These are phyloP conservation scores for Ceramica pisi DNA, from an alignment of 2,888 invertebrate species.

Conservation along the genomic window DNA sequence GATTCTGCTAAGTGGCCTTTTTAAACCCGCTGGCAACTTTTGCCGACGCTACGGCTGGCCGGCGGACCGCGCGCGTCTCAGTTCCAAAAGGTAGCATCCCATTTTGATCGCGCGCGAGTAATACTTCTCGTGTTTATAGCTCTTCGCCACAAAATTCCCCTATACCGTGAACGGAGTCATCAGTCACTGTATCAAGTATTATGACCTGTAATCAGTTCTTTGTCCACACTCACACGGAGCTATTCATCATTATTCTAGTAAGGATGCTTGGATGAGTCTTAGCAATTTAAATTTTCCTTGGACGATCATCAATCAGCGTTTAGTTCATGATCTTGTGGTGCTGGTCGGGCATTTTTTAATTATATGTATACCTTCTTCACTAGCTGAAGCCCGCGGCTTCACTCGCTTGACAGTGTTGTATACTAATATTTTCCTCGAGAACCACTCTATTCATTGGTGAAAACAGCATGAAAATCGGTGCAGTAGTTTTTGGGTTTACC, in stretches of 20 bases:
- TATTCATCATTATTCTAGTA: slow-evolving; percentile 48
- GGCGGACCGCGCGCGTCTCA: too few relatives aligned
- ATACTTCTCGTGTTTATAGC: not conserved
- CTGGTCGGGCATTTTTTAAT: slow-evolving; percentile 1
- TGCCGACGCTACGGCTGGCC: too few relatives aligned
- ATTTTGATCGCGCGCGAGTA: too few relatives aligned
- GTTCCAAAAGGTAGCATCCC: too few relatives aligned
- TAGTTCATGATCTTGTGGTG: slow-evolving; percentile 25
- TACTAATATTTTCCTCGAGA: too few relatives aligned
- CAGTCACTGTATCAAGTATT: slow-evolving; percentile 26
- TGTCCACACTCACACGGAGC: slow-evolving; percentile 20
- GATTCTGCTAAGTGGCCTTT: too few relatives aligned
- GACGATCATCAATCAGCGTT: slow-evolving; percentile 46
- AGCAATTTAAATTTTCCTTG: slow-evolving; percentile 33
- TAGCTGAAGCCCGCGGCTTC: too few relatives aligned
- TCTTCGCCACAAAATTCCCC: slow-evolving; percentile 13
- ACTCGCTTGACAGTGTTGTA: too few relatives aligned
- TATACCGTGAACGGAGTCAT: slow-evolving; percentile 23
- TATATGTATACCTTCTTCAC: not conserved
- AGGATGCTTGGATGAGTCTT: slow-evolving; percentile 5
- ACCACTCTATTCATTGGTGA: too few relatives aligned
- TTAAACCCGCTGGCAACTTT: too few relatives aligned
- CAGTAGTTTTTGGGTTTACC: too few relatives aligned
- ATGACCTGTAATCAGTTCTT: slow-evolving; percentile 42
- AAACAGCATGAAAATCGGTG: too few relatives aligned